Percentiles rank a stretch among this genome's conserved stretches.
phyloP scores from a whole-genome alignment of 2,797 vertebrate species.

The Octomys mimax region DNA sequence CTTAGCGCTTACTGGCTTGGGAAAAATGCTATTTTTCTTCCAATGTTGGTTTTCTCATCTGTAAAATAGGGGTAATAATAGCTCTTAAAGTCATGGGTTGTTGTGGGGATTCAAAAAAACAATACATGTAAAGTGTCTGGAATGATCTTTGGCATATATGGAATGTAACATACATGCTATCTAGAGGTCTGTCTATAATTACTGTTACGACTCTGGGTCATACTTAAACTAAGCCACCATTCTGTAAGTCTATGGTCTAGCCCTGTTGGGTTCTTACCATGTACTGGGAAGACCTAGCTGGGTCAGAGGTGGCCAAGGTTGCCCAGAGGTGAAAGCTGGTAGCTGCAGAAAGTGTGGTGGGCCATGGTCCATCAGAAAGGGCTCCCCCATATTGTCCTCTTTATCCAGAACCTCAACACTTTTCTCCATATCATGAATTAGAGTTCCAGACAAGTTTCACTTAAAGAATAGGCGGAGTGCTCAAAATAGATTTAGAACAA shows the following conservation, averaged over 20 bases:
- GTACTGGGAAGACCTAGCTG: background rate
- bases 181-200: background rate
- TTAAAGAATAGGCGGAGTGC: background rate
- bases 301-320: background rate
- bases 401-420: background rate
- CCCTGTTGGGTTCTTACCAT: background rate
- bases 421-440: background rate
- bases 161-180: background rate
- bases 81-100: background rate
- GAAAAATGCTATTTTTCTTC: background rate
- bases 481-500: background rate
- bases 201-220: background rate
- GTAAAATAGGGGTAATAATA: constrained; percentile 10
- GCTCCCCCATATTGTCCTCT: background rate
- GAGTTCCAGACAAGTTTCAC: background rate
- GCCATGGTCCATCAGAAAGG: background rate
- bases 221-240: background rate
- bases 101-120: background rate
- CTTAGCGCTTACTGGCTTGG: background rate
- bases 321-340: background rate
- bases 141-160: background rate
- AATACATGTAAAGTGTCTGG: background rate
- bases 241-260: background rate
- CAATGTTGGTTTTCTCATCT: constrained; percentile 31
- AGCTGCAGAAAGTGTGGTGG: background rate